Conservation (phyloP, 53 echinoderm and acorn worm species). For the Paelopatides confundens region DNA sequence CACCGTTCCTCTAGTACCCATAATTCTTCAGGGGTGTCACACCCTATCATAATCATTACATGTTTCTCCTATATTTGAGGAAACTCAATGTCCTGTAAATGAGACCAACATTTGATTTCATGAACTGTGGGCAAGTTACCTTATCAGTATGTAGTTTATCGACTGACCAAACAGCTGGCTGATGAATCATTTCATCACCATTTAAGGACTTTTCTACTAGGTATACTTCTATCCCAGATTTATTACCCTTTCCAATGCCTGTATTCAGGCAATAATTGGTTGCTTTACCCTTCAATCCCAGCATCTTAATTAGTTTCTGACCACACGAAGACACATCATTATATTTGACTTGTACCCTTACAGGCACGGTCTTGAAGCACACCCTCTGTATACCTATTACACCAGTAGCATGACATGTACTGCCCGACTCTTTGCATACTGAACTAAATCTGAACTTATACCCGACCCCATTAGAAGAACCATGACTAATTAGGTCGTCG, state of each 20-base stretch:
- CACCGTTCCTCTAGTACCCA: constrained; percentile 57
- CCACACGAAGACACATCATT: constrained; percentile 46
- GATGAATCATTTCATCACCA: background rate
- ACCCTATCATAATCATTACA: constrained; percentile 55
- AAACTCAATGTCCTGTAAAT: constrained; percentile 41
- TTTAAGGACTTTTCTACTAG: background rate
- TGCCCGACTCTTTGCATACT: too few species aligned
- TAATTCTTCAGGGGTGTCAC: constrained; percentile 46
- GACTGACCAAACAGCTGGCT: background rate
- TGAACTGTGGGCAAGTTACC: constrained; percentile 26
- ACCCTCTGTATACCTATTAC: background rate
- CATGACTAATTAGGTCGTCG: too few species aligned
- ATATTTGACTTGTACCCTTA: constrained; percentile 28
- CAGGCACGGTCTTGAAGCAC: background rate
- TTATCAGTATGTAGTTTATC: constrained; percentile 21
- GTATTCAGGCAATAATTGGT: constrained; percentile 11
- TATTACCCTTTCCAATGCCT: background rate
- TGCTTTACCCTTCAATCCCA: constrained; percentile 12
- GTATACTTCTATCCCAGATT: background rate
- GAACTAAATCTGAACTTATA: too few species aligned
- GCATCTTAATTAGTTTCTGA: background rate
- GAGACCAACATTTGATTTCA: constrained; percentile 18
- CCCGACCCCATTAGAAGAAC: too few species aligned
- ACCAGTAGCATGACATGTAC: background rate
- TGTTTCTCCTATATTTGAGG: constrained; percentile 25